Evolutionary conservation across 2,888 invertebrate species (phyloP).

Genomic region (Calameuta filiformis): DNA sequence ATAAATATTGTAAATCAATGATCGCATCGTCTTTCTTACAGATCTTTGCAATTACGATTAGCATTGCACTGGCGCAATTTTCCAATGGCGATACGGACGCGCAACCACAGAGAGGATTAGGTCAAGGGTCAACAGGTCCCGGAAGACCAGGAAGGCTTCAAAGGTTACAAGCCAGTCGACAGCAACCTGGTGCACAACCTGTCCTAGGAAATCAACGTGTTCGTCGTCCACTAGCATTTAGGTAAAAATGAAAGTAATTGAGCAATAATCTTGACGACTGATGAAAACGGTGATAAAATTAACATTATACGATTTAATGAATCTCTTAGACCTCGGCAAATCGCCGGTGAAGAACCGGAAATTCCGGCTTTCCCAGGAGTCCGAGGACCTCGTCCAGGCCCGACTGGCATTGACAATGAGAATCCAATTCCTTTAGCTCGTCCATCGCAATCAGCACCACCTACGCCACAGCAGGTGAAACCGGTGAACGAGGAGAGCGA

Average conservation of each 20-base stretch:
- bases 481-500: slow-evolving; percentile 56
- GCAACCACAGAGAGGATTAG: slow-evolving; percentile 24
- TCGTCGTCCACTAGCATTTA: slow-evolving; percentile 50
- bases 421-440: not conserved
- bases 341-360: slow-evolving; percentile 14
- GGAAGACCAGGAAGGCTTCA: slow-evolving; percentile 40
- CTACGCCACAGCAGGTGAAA: slow-evolving; percentile 32
- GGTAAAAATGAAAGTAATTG: slow-evolving; percentile 27
- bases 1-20: not conserved
- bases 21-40: not conserved
- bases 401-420: not conserved
- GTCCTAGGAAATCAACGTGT: slow-evolving; percentile 37
- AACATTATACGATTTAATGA: not conserved
- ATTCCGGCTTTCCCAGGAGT: slow-evolving; percentile 27
- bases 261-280: not conserved
- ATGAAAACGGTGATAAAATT: not conserved
- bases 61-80: slow-evolving; percentile 40
- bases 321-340: not conserved
- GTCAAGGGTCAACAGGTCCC: slow-evolving; percentile 19
- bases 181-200: slow-evolving; percentile 35
- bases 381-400: slow-evolving; percentile 13
- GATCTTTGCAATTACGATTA: not conserved
- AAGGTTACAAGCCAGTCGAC: slow-evolving; percentile 34
- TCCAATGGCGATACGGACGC: slow-evolving; percentile 33
- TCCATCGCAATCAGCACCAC: not conserved